Evolutionary conservation across 2,888 invertebrate species (phyloP), one percentile per base, ranked within the genome.

Genomic region (Nemotelus pantherinus): DNA sequence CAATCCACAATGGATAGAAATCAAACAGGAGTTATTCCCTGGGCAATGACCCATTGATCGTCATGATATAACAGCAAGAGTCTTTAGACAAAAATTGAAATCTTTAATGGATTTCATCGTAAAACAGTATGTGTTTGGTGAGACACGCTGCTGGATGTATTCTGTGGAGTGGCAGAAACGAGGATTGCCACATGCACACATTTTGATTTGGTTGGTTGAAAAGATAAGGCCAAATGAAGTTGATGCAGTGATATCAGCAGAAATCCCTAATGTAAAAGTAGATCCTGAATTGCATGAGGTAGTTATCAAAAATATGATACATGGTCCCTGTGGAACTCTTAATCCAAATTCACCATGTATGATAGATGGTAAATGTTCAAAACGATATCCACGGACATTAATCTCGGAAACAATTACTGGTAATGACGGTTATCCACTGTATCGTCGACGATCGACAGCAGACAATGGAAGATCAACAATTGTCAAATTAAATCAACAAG

Each of bases 331-430:
- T 81, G 85, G 84, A 6, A 47, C n/a, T 10, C 70, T 82, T 2
- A 85, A 85, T 80, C 70, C 64, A 4, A 80, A 81, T 43, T 83
- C 85, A 45, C 83, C 85, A 2, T 88, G 87, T 81, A 87, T 87
- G 86, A 78, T 79, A n/a, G 81, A 84, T 65, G 83, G 83, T 1
- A 70, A 60, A 58, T 60, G 77, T 81, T 78, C 80, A 3, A 83
- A 83, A 77, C 79, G 80, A 25, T 84, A 82, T 80, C 83, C 83
- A 78, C 78, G 82, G 67, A 55, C 41, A 65, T 81, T 83, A 5
- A 58, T 74, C 43, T 71, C 80, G 2, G 83, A 82, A n/a, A 84
- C 83, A 44, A 79, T 82, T 43, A 84, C 83, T 43, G 82, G 81
- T 55, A 81, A 83, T 70, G 82, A 84, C 80, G 84, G 84, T 67